Conservation (phyloP, 1,140 invertebrate species). For the Adoxophyes honmai region DNA sequence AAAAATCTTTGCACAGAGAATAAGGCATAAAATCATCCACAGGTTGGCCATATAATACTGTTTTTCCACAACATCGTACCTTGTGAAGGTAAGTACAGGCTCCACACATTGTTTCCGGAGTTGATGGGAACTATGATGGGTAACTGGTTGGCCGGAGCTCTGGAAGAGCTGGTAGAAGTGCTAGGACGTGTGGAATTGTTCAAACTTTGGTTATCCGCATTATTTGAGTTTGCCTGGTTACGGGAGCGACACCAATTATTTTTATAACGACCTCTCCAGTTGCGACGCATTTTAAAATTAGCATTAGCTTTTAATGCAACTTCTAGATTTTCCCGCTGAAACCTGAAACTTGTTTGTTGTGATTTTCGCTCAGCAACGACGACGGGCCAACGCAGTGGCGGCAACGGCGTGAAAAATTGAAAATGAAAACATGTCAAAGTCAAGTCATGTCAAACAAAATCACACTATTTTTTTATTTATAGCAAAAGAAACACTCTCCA, state of each 20-base stretch:
- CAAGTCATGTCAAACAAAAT: not conserved
- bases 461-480: not conserved
- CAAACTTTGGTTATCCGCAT: conserved; percentile 37
- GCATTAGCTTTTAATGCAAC: too few relatives aligned
- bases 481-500: not conserved
- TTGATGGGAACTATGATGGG: conserved; percentile 47
- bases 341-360: too few relatives aligned
- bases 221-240: conserved; percentile 27
- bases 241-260: conserved; percentile 46
- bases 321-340: too few relatives aligned
- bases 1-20: conserved; percentile 18
- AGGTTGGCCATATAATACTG: conserved; percentile 13
- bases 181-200: conserved; percentile 35
- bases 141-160: conserved; percentile 57
- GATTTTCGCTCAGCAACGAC: too few relatives aligned
- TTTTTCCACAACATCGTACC: conserved; percentile 56
- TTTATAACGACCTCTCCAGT: conserved; percentile 57
- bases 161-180: conserved; percentile 38
- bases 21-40: too few relatives aligned
- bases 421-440: too few relatives aligned
- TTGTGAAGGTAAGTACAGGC: conserved; percentile 83
- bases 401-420: too few relatives aligned
- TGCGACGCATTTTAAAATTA: conserved; percentile 47
- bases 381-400: too few relatives aligned
- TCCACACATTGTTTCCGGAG: conserved; percentile 80